phyloP scores from a whole-genome alignment of 2,888 invertebrate genomes.

The Incurvaria masculella region DNA sequence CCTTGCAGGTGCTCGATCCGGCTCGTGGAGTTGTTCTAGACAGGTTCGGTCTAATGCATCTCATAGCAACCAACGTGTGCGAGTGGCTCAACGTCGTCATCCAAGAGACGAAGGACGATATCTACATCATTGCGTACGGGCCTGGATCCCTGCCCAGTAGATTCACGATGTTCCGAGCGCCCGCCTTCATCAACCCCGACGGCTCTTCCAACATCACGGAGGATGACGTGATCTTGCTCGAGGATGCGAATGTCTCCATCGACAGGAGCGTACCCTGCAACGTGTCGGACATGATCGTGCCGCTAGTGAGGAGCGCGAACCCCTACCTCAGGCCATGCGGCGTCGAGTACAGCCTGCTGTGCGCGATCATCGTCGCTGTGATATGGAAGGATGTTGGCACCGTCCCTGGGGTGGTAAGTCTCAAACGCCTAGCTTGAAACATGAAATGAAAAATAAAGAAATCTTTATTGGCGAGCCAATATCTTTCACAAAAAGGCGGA shows the following conservation, averaged over 20 bases:
- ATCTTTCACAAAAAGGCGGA: too few species aligned
- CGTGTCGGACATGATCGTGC: slow-evolving; percentile 55
- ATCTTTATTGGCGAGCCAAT: too few species aligned
- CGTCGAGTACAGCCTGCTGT: slow-evolving; percentile 79
- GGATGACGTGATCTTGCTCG: slow-evolving; percentile 24
- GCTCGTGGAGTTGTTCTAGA: slow-evolving; percentile 47
- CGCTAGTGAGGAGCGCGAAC: slow-evolving; percentile 62
- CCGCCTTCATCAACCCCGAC: neutral
- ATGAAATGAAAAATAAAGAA: too few species aligned
- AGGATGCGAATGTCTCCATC: slow-evolving; percentile 20
- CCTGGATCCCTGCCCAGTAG: slow-evolving; percentile 26
- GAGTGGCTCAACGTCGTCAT: slow-evolving; percentile 89
- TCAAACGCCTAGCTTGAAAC: too few species aligned
- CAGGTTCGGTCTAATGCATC: slow-evolving; percentile 92
- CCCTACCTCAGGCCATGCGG: slow-evolving; percentile 80
- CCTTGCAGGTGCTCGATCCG: slow-evolving; percentile 40
- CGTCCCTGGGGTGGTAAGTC: slow-evolving; percentile 44
- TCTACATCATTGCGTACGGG: slow-evolving; percentile 50
- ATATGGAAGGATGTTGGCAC: slow-evolving; percentile 75
- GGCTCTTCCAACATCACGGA: slow-evolving; percentile 37
- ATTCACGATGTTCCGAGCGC: neutral
- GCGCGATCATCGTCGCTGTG: slow-evolving; percentile 72
- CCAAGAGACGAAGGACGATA: slow-evolving; percentile 85
- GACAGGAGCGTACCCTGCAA: slow-evolving; percentile 34
- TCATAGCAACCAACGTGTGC: slow-evolving; percentile 89